Evolutionary conservation across 2,113 vertebrate species (phyloP), one percentile per base, ranked within the genome.

Genomic region (Cariama cristata): DNA sequence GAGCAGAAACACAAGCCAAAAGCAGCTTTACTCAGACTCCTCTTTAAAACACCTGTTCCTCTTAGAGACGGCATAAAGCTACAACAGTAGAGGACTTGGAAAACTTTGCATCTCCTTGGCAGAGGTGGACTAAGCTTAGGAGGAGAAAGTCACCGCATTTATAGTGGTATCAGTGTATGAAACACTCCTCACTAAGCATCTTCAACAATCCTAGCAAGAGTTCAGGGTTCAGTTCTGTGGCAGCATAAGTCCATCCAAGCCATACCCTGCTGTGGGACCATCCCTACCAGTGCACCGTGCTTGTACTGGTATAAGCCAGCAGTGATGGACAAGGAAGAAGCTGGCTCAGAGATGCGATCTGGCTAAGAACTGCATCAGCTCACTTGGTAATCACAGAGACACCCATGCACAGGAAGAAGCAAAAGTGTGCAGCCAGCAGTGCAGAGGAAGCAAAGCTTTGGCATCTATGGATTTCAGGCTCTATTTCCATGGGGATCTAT

Each of bases 321-420:
- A 40, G 26, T 4, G 53, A 52, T 0, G 2, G 33, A 56, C 72
- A 83, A 53, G 20, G 56, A 71, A 79, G 42, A 73, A 63, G 26
- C 3, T 55, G 42, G 19, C 4, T 67, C 47, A 79, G 44, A 63
- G 38, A 92, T 59, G 44, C 0, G 0, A 59, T 33, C n/a, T 42
- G 32, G 22, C 32, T 44, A 45, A 59, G 84, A 76, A 22, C 79
- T n/a, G 28, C 64, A 38, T 73, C 81, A 73, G 47, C 32, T 80
- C 62, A 38, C 40, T 58, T 40, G 33, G 40, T 35, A 60, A 35
- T 56, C 40, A 42, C 68, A 79, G 5, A 77, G 40, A 74, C 38
- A 69, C 19, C 55, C 60, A n/a, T 3, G 63, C 40, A 26, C 56
- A 64, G 47, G 32, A 79, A 59, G 44, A 67, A 88, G 35, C 11